Base-by-base conservation (phyloP, 2,888 invertebrate species). In the Phaonia tiefii region DNA sequence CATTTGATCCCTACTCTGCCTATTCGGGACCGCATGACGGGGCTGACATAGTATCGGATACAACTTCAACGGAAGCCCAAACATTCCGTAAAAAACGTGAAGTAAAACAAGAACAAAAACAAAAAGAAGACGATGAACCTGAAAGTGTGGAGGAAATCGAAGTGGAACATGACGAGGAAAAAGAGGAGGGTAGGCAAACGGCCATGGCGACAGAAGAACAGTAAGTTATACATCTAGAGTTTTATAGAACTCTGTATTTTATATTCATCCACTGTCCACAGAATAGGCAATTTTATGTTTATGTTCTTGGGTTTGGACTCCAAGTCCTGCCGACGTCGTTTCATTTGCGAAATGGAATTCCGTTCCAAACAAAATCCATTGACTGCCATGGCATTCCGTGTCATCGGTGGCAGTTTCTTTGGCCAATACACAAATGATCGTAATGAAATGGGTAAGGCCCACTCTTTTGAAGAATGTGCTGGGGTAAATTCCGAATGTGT, bases 271-370 rank as follows among this genome's bases (percentile, higher is more conserved):
- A n/a, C 13, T 7, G n/a, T n/a, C 15, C 46, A 31, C 63, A 90
- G 90, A 84, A 89, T 90, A 71, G 89, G 89, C 15, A 89, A 91
- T 13, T 87, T 91, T 13, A 86, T 90, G 85, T 91, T 91, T 39
- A 84, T 84, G 25, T 91, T 91, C 75, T 83, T 91, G 84, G 91
- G 91, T 0, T 85, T 91, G 37, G 88, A 88, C 70, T 87, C 90
- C 2, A 86, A 86, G 8, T 89, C 89, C 5, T 92, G 92, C 75
- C 91, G 91, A 80, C 91, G 89, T 79, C 91, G 92, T 76, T 92
- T 92, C 83, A 89, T 92, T 8, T 92, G 92, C 79, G 92, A 92
- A 88, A 91, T 91, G 85, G 91, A 92, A 82, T 91, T 90, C 81
- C 90, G 89, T 31, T 89, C 91, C 1, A 89, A 89, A 75, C 80